These are phyloP conservation scores for Lacanobia oleracea DNA, from an alignment of 2,888 invertebrate genomes.

Conservation along the genomic window DNA sequence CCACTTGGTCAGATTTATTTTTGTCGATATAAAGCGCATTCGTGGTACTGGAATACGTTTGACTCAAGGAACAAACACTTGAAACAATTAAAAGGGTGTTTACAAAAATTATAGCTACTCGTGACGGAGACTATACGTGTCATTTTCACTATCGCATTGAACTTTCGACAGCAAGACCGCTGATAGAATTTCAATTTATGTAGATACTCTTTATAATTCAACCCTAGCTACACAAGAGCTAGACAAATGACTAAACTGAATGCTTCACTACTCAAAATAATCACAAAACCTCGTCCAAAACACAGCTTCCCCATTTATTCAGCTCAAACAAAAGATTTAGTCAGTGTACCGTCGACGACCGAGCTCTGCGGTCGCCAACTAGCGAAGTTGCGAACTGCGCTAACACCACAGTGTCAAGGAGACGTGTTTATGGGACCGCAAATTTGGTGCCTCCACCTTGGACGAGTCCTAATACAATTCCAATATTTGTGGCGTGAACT, in stretches of 20 bases:
- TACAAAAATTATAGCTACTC: no score
- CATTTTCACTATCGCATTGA: no score
- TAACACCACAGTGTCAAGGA: slow-evolving; percentile 57
- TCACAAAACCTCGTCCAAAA: slow-evolving; percentile 13
- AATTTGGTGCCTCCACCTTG: slow-evolving; percentile 56
- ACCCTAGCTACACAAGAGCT: no score
- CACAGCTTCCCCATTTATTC: slow-evolving; percentile 32
- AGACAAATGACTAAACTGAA: background rate
- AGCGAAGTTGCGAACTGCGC: slow-evolving; percentile 66
- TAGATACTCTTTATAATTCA: no score
- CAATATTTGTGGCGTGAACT: slow-evolving; percentile 47
- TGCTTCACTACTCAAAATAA: slow-evolving; percentile 7
- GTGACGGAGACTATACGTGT: no score
- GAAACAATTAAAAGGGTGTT: no score
- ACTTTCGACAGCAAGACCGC: no score
- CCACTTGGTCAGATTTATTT: no score
- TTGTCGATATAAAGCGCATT: no score
- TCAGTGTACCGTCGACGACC: slow-evolving; percentile 40
- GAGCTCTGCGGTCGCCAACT: slow-evolving; percentile 59
- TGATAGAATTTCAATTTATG: no score
- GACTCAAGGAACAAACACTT: no score
- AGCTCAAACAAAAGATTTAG: slow-evolving; percentile 53
- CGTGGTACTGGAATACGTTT: no score
- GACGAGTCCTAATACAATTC: slow-evolving; percentile 54
- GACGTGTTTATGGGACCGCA: slow-evolving; percentile 75